A percentile compares a stretch with the other conserved stretches of the same genome.
These are phyloP conservation scores for Alosa alosa DNA, from an alignment of 2,113 vertebrate genomes.

Conservation along the genomic window DNA sequence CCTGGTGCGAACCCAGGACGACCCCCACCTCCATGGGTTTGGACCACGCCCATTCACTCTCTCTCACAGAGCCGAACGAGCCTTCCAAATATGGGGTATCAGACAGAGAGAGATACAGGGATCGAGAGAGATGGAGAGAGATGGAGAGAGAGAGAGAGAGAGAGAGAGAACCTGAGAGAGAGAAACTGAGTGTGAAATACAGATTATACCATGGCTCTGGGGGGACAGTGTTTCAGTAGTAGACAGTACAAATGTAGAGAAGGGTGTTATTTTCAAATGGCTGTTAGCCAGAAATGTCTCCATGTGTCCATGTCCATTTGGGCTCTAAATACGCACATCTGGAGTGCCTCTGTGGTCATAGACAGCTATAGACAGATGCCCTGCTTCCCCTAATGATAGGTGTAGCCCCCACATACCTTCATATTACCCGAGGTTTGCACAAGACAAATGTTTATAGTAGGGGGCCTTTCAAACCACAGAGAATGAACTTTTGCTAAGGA, in stretches of 20 bases:
- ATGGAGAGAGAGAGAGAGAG: background rate
- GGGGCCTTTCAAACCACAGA: background rate
- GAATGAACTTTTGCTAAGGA: background rate
- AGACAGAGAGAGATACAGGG: background rate
- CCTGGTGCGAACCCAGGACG: conserved; percentile 5
- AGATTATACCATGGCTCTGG: background rate
- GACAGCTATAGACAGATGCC: background rate
- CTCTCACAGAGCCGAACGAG: background rate
- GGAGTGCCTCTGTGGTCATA: background rate
- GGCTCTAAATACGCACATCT: background rate
- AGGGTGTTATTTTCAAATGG: background rate
- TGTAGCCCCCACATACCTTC: conserved; percentile 3
- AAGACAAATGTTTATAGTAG: background rate
- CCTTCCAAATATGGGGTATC: background rate
- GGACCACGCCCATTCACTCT: background rate
- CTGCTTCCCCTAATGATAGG: background rate
- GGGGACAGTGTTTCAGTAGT: background rate
- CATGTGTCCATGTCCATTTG: background rate
- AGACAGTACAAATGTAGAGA: background rate
- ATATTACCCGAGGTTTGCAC: background rate
- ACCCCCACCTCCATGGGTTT: background rate
- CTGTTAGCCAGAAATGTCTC: background rate
- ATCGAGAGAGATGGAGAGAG: background rate
- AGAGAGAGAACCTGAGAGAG: background rate
- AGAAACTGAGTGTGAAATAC: background rate